Base-by-base conservation (phyloP, 2,113 vertebrate genomes). In the Sturnus vulgaris region DNA sequence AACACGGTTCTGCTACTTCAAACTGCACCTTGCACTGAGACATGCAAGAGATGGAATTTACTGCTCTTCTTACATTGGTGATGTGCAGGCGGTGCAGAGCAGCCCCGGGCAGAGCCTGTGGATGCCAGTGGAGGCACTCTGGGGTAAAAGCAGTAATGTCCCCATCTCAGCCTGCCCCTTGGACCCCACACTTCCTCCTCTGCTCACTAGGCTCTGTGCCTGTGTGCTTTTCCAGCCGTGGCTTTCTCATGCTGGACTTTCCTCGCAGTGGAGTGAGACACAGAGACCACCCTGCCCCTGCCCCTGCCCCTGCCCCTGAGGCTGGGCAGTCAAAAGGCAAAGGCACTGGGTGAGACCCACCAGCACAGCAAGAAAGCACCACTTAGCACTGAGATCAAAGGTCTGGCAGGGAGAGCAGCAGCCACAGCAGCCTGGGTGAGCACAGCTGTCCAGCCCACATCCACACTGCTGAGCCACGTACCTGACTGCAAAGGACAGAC, bases 361-460 rank as follows among this genome's bases (percentile, higher is more conserved):
- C 3, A 5, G 39, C 49, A 86, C 64, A 64, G 18, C n/a, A 35
- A 30, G 56, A 46, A 39, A 81, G 46, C 37, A 61, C 31, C 49
- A 44, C 0, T 1, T 0, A 81, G 64, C 19, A n/a, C 18, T 16
- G 40, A 82, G 61, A 56, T n/a, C 0, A 1, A 50, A 64, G 44
- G 31, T 56, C 33, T 6, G 5, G 8, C 1, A 3, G 16, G 25
- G 28, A 72, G 86, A 73, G 31, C 44, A 88, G 42, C 68, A 91
- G 86, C n/a, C 37, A 22, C 37, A 53, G 63, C n/a, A 82, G 52
- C 44, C 37, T 59, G 35, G 35, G 30, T 49, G 70, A 75, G 18
- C 9, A 7, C 50, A 73, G 35, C 22, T 1, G 0, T 50, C 59
- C 69, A 83, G 64, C 40, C 30, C 20, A 40, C 49, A 7, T 39